A percentile compares a stretch with the other conserved stretches of the same genome.
Conservation (phyloP, 2,113 vertebrate species). For the Actinemys pallida region DNA sequence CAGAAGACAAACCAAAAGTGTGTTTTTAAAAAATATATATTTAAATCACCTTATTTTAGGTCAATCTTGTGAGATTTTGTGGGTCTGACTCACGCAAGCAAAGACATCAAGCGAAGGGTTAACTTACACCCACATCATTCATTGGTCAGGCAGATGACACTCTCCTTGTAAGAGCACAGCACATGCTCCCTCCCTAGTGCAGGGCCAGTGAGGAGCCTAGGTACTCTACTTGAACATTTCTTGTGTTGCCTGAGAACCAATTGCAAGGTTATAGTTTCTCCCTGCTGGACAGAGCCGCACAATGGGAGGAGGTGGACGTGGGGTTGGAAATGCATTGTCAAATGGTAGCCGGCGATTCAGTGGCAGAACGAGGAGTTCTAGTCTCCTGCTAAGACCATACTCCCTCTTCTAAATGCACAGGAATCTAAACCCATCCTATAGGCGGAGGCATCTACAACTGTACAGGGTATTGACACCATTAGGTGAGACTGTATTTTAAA, state of each 20-base stretch:
- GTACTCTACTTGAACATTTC: background rate
- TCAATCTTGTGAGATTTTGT: background rate
- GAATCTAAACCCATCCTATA: background rate
- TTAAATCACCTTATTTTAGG: background rate
- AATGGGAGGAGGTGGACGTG: background rate
- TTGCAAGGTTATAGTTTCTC: background rate
- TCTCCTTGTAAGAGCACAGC: background rate
- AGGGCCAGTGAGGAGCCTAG: background rate
- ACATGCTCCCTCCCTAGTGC: background rate
- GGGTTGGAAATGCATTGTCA: background rate
- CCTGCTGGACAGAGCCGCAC: background rate
- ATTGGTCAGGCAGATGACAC: background rate
- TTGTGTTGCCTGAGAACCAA: background rate
- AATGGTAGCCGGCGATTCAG: accelerated
- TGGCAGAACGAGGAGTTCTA: accelerated
- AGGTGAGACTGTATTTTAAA: background rate
- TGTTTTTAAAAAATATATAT: background rate
- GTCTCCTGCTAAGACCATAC: accelerated
- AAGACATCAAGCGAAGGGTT: background rate
- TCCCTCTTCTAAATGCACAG: accelerated
- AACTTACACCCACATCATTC: background rate
- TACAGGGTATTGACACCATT: accelerated
- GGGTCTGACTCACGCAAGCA: background rate
- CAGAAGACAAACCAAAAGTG: background rate
- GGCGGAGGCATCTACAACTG: background rate